Conservation (phyloP, 1,140 invertebrate species). For the Trachymyrmex septentrionalis region DNA sequence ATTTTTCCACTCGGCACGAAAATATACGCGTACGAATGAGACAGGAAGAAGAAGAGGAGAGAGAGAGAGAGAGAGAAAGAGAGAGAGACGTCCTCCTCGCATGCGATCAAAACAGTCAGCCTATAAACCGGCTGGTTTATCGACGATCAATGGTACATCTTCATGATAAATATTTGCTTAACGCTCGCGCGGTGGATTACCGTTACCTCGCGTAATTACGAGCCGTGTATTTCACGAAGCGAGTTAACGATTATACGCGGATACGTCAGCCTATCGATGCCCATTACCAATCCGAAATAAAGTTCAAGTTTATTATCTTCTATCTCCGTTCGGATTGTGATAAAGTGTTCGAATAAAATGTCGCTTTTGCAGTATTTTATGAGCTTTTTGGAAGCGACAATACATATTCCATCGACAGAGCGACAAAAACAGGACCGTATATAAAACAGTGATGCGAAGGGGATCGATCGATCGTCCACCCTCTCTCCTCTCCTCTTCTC, state of each 20-base stretch:
- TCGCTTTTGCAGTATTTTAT: constrained; percentile 39
- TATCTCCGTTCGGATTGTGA: constrained; percentile 14
- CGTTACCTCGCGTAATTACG: constrained; percentile 34
- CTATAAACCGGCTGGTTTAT: constrained; percentile 39
- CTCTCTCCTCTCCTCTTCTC: too few relatives aligned
- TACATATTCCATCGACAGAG: constrained; percentile 22
- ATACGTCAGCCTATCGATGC: neutral
- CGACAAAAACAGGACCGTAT: constrained; percentile 50
- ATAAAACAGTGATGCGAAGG: constrained; percentile 37
- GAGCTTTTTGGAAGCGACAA: constrained; percentile 30
- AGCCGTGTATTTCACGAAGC: neutral
- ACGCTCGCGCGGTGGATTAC: constrained; percentile 26
- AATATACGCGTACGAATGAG: constrained; percentile 51
- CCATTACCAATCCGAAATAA: constrained; percentile 3
- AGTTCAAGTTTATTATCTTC: constrained; percentile 43
- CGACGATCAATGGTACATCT: constrained; percentile 11
- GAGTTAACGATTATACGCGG: too few relatives aligned
- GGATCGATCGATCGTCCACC: constrained; percentile 42
- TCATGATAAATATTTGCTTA: constrained; percentile 59
- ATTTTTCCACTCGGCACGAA: constrained; percentile 57
- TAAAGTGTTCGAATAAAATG: constrained; percentile 17
- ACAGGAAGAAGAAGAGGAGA: neutral
- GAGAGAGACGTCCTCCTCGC: neutral
- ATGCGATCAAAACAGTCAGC: neutral
- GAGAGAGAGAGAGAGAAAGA: neutral